Evolutionary conservation across 2,888 invertebrate species (phyloP), one percentile per base, ranked within the genome.

Genomic region (Cremastinae sp.): DNA sequence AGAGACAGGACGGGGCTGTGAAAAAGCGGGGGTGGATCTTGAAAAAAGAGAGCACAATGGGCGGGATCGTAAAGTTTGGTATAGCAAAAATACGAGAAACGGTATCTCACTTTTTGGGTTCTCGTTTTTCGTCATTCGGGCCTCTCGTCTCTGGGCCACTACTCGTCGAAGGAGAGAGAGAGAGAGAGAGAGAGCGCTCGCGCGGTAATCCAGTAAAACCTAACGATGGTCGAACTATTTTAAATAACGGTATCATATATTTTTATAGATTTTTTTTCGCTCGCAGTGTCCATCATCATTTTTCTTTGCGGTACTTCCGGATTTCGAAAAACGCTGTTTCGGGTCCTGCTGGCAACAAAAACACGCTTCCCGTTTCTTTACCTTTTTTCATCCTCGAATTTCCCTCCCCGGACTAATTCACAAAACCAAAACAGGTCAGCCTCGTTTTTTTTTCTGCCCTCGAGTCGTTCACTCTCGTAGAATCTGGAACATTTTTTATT

Each of bases 181-280:
- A 28, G 28, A 2, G 5, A 28, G 28, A 28, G 28, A 2, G 28
- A 28, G 28, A 28, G 28, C 28, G 5, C 12, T 22, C 62, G 12
- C n/a, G 14, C n/a, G 53, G 34, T 54, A 54, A 49, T 61, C 65
- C 70, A 73, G 64, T 74, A 70, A 66, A 74, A 76, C 84, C 84
- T 84, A 85, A 86, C 84, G 83, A 82, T 80, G 81, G 83, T 83
- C 74, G 80, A 72, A 81, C 83, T 85, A 80, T 87, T 88, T 88
- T 87, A 87, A 85, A 88, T 85, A 87, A 87, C 85, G 82, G 86
- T 84, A 84, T 84, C 80, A 83, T 88, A 88, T 88, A 88, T 86
- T 88, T 89, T 87, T 85, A 84, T 84, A 79, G 82, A 65, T 82
- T 82, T 80, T 79, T 62, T 61, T 34, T 45, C 28, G 56, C 38